These are phyloP conservation scores for Galleria mellonella DNA, from an alignment of 1,140 invertebrate species.

Conservation along the genomic window DNA sequence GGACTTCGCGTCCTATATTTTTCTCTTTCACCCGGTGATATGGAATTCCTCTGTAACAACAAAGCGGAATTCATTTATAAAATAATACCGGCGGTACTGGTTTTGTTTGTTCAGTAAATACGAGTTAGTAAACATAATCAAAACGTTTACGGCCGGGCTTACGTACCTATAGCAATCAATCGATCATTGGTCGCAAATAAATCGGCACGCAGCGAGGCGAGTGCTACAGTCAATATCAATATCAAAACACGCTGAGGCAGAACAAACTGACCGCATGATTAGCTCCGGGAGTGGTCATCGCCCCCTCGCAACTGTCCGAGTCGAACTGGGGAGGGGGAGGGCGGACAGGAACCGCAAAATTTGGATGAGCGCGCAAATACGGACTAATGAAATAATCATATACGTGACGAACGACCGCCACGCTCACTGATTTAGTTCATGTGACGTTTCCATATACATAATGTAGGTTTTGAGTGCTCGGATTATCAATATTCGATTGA, in stretches of 20 bases:
- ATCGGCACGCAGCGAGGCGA: constrained; percentile 64
- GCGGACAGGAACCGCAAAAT: constrained; percentile 29
- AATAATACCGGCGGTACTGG: constrained; percentile 18
- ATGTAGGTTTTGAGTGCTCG: constrained; percentile 11
- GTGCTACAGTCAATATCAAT: constrained; percentile 70
- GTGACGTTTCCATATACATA: constrained; percentile 26
- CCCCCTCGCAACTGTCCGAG: constrained; percentile 18
- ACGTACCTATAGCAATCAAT: constrained; percentile 64
- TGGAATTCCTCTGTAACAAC: constrained; percentile 87
- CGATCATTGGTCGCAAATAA: constrained; percentile 73
- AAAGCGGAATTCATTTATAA: constrained; percentile 25
- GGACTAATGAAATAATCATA: constrained; percentile 74
- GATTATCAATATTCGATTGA: constrained; percentile 45
- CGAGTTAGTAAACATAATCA: constrained; percentile 63
- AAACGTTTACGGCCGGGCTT: constrained; percentile 59
- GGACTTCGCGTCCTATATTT: constrained; percentile 87
- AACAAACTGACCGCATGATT: constrained; percentile 74
- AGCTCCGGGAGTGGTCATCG: constrained; percentile 63
- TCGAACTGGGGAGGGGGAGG: constrained; percentile 14
- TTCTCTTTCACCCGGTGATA: constrained; percentile 90
- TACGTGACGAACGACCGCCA: constrained; percentile 54
- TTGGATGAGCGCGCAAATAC: constrained; percentile 67
- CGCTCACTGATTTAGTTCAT: constrained; percentile 40
- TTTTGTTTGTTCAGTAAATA: constrained; percentile 45
- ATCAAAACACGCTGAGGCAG: constrained; percentile 73